Percentiles rank a stretch among this genome's conserved stretches.
Conservation (phyloP, 53 echinoderm and acorn worm species). For the Stichopus horrens region DNA sequence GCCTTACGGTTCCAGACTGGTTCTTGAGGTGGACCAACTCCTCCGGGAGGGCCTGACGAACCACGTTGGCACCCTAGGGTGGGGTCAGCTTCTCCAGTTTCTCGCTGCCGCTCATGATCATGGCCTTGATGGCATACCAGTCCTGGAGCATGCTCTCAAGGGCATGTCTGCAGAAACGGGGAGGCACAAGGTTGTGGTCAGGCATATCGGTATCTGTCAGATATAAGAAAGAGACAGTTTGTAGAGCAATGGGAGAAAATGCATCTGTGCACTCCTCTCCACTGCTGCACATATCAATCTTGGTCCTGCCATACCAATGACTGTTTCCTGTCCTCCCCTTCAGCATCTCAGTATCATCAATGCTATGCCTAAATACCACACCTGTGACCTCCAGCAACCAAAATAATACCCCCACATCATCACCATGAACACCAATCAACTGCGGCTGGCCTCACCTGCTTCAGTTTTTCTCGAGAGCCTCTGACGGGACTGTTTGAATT, state of each 20-base stretch:
- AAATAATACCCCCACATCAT: too few species aligned
- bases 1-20: slow-evolving; percentile 78
- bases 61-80: slow-evolving; percentile 22
- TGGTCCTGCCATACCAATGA: too few species aligned
- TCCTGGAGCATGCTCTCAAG: slow-evolving; percentile 91
- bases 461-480: slow-evolving; percentile 85
- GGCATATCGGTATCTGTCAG: slow-evolving; percentile 85
- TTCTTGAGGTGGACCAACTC: slow-evolving; percentile 85
- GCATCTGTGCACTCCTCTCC: too few species aligned
- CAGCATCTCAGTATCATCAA: too few species aligned
- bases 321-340: too few species aligned
- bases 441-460: slow-evolving; percentile 60
- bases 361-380: too few species aligned
- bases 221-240: neutral
- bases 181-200: slow-evolving; percentile 92
- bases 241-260: too few species aligned
- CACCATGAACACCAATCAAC: too few species aligned
- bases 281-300: too few species aligned
- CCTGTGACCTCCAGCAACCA: too few species aligned
- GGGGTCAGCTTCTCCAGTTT: slow-evolving; percentile 50
- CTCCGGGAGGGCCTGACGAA: slow-evolving; percentile 60
- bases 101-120: slow-evolving; percentile 81
- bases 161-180: slow-evolving; percentile 90
- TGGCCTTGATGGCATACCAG: slow-evolving; percentile 93
- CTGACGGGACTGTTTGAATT: slow-evolving; percentile 77